Evolutionary conservation across 2,888 invertebrate genomes (phyloP).

Genomic region (Heteromyza rotundicornis): DNA sequence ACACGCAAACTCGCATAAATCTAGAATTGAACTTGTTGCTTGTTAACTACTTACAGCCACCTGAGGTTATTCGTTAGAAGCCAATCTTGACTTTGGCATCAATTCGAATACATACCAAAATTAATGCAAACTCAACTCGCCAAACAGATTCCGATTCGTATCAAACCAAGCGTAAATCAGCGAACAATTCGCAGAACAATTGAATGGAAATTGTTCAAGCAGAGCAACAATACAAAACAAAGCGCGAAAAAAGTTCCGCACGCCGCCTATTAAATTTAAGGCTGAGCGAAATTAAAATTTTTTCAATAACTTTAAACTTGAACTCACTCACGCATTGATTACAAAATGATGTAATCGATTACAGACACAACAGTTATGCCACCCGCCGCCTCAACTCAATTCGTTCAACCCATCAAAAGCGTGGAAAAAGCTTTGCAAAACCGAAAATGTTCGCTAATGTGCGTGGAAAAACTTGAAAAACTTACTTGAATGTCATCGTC

Average conservation of each 20-base stretch:
- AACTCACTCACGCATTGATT: not conserved
- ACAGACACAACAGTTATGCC: too few species aligned
- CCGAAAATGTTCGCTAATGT: not conserved
- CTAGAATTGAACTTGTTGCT: too few species aligned
- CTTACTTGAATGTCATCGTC: not conserved
- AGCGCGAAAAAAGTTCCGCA: too few species aligned
- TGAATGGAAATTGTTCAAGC: not conserved
- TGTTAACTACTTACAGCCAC: too few species aligned
- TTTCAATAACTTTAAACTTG: not conserved
- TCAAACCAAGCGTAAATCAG: constrained; percentile 33
- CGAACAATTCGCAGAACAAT: not conserved
- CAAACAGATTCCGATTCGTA: constrained; percentile 12
- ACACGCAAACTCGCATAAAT: not conserved
- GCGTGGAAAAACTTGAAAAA: not conserved
- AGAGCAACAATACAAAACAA: not conserved
- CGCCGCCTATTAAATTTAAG: too few species aligned
- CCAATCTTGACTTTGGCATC: constrained; percentile 22
- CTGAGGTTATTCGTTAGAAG: too few species aligned
- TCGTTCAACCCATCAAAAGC: too few species aligned
- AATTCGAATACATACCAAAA: too few species aligned
- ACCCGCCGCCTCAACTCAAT: too few species aligned
- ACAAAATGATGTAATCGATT: constrained; percentile 24
- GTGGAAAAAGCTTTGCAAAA: not conserved
- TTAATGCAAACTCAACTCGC: constrained; percentile 24
- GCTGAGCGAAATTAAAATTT: not conserved